A percentile compares a stretch with the other conserved stretches of the same genome.
These are phyloP conservation scores for Butorides virescens DNA, from an alignment of 2,113 vertebrate species.

Conservation along the genomic window DNA sequence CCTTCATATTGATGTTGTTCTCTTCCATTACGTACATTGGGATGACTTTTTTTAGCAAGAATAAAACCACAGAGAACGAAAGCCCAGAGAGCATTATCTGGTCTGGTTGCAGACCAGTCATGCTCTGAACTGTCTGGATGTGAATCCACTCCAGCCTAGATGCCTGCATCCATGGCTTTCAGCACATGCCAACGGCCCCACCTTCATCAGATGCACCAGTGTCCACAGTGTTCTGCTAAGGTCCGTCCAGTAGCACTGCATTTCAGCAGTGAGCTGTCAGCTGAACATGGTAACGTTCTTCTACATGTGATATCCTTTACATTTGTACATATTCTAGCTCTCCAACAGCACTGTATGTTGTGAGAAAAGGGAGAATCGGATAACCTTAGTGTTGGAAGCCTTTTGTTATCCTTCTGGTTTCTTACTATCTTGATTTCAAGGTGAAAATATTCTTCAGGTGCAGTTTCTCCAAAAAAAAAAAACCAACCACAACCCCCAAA, in stretches of 20 bases:
- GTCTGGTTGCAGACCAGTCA: neutral
- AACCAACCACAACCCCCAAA: no score
- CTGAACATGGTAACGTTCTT: neutral
- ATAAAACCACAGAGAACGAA: neutral
- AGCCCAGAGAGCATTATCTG: neutral
- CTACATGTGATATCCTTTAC: accelerated
- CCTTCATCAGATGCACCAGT: neutral
- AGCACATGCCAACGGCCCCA: neutral
- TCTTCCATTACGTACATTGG: neutral
- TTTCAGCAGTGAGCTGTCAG: neutral
- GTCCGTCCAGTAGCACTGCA: neutral
- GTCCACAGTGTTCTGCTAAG: neutral
- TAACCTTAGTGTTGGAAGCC: neutral
- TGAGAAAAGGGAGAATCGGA: neutral
- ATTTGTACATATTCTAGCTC: neutral
- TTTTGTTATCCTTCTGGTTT: neutral
- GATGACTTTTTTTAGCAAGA: neutral
- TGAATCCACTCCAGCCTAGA: accelerated
- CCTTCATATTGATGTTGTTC: neutral
- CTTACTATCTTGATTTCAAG: neutral
- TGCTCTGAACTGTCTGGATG: neutral
- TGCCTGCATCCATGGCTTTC: neutral
- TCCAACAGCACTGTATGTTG: no score
- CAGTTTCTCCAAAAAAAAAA: neutral
- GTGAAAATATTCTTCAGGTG: neutral